Evolutionary conservation across 2,113 vertebrate genomes (phyloP).

Genomic region (Nibea coibor): DNA sequence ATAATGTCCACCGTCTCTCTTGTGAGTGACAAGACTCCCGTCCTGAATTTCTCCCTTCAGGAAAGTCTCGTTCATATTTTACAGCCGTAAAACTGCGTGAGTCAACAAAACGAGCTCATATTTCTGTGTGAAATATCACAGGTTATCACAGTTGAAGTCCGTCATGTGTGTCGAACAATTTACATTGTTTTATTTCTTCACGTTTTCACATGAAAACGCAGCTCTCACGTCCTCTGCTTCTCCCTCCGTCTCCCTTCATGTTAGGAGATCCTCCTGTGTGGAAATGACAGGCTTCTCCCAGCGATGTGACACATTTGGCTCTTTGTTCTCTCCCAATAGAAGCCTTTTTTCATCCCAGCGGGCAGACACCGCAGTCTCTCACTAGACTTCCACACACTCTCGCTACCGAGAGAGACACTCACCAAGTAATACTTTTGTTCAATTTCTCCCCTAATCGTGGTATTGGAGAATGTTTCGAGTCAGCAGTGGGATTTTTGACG

Average conservation of each 20-base stretch:
- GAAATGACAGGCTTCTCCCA: conserved; percentile 72
- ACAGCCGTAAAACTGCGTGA: background rate
- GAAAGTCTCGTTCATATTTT: conserved; percentile 1
- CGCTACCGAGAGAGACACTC: conserved; percentile 46
- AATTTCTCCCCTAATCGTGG: conserved; percentile 62
- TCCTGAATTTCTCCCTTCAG: background rate
- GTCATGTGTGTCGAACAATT: conserved; percentile 21
- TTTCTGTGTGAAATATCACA: background rate
- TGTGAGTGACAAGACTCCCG: conserved; percentile 5
- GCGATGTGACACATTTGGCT: conserved; percentile 69
- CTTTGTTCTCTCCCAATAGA: conserved; percentile 76
- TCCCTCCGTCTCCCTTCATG: conserved; percentile 57
- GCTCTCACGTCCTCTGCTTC: conserved; percentile 49
- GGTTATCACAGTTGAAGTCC: conserved; percentile 41
- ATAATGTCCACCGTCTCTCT: background rate
- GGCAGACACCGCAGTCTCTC: conserved; percentile 56
- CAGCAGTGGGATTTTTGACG: conserved; percentile 73
- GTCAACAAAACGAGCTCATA: background rate
- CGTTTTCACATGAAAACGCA: conserved; percentile 44
- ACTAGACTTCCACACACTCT: conserved; percentile 36
- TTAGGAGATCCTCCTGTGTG: conserved; percentile 60
- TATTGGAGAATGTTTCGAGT: conserved; percentile 75
- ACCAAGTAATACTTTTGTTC: conserved; percentile 64
- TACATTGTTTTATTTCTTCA: conserved; percentile 31
- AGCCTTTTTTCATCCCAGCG: conserved; percentile 66